phyloP scores from a whole-genome alignment of 2,113 vertebrate genomes.

The Percina caprodes region DNA sequence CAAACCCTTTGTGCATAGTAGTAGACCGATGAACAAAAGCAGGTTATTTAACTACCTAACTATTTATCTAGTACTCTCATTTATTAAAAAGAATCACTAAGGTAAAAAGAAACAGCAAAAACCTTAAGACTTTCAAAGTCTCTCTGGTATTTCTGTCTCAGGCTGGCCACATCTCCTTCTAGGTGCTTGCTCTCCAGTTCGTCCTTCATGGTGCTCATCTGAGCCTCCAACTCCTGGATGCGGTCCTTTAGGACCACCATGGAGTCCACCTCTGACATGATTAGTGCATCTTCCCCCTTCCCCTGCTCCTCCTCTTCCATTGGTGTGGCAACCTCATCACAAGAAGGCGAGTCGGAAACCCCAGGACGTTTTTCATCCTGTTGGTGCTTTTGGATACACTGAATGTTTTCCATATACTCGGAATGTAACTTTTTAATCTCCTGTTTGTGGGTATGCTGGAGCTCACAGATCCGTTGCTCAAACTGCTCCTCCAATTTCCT shows the following conservation, averaged over 20 bases:
- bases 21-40: slow-evolving; percentile 25
- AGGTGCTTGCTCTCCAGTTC: slow-evolving; percentile 92
- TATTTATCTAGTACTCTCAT: slow-evolving; percentile 36
- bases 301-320: slow-evolving; percentile 64
- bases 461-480: slow-evolving; percentile 87
- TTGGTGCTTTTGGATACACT: slow-evolving; percentile 77
- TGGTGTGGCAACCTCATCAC: neutral
- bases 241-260: slow-evolving; percentile 88
- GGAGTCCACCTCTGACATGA: slow-evolving; percentile 77
- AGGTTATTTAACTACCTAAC: slow-evolving; percentile 16
- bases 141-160: slow-evolving; percentile 96
- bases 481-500: slow-evolving; percentile 89
- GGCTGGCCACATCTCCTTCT: slow-evolving; percentile 85
- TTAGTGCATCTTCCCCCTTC: slow-evolving; percentile 29
- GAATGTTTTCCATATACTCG: slow-evolving; percentile 86
- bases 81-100: slow-evolving; percentile 28
- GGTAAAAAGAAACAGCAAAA: slow-evolving; percentile 74
- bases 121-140: slow-evolving; percentile 99
- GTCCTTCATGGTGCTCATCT: slow-evolving; percentile 92
- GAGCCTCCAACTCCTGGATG: slow-evolving; percentile 93
- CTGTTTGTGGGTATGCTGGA: slow-evolving; percentile 87
- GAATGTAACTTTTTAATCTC: slow-evolving; percentile 88
- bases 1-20: slow-evolving; percentile 32
- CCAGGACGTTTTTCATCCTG: slow-evolving; percentile 68
- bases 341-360: fast-evolving